Base-by-base conservation (phyloP, 1,140 invertebrate genomes). In the Drosophila nasuta region DNA sequence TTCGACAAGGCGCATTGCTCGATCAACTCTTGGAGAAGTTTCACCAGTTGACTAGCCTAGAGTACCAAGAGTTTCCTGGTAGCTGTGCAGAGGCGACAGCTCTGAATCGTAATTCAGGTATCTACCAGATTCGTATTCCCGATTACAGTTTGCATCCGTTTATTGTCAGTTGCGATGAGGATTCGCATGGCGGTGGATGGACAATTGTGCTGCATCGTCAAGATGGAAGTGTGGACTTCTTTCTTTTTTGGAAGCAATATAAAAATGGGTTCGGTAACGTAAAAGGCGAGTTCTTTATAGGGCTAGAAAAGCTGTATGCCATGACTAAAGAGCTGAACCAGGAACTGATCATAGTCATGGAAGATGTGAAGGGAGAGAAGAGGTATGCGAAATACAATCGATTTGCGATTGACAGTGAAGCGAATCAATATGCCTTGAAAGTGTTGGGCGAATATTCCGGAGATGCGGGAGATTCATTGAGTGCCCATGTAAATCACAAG, bases 181-280 rank as follows among this genome's bases (percentile, higher is more conserved):
- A 57, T 3, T 48, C 51, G 2, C 59, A 71, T 45, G 68, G 68
- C 20, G 68, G 68, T 6, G 68, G 51, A 2, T 75, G 71, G 71
- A 69, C 64, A 2, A 46, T 93, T 3, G 91, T 95, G 64, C 94
- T 95, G 87, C 94, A 94, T 54, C 92, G 95, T 38, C 93, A 92
- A 68, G 94, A 95, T 70, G 95, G 95, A 1, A 93, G 93, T 10
- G 93, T 94, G 79, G 94, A 95, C 69, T 95, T 96, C 81, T 94
- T 93, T 73, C 93, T 93, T 66, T 92, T 93, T 51, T 95, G 95
- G 95, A 65, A 87, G 0, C 94, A 95, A 35, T 96, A 95, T 72
- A 94, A 94, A 64, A 82, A 94, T 59, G 95, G 95, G 7, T 95
- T 95, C 79, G 95, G 94, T 3, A 94, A 95, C 69, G 74, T 94